phyloP scores from a whole-genome alignment of 2,113 vertebrate genomes.

The Ictalurus punctatus region DNA sequence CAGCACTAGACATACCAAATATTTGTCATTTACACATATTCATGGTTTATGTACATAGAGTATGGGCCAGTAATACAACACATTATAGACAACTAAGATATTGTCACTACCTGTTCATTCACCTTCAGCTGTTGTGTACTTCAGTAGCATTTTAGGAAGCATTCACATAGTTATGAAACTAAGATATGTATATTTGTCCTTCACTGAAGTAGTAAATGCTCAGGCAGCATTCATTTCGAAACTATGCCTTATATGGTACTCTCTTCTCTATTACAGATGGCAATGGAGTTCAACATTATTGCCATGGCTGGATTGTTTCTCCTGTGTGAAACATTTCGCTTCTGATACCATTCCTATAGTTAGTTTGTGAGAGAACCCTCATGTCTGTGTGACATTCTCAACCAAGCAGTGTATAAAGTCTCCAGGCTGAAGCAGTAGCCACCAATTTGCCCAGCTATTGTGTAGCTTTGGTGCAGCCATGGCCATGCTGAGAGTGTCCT shows the following conservation, averaged over 20 bases:
- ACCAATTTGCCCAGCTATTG: slow-evolving; percentile 38
- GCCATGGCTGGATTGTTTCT: slow-evolving; percentile 42
- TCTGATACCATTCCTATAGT: slow-evolving; percentile 64
- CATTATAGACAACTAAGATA: neutral
- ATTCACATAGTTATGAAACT: neutral
- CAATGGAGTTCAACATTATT: neutral
- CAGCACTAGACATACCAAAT: neutral
- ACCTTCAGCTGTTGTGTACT: neutral
- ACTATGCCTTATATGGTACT: neutral
- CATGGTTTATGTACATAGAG: neutral
- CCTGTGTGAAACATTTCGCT: slow-evolving; percentile 61
- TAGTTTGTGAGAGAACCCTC: slow-evolving; percentile 63
- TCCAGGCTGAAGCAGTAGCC: slow-evolving; percentile 13
- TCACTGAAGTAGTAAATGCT: neutral
- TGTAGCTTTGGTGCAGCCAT: slow-evolving; percentile 42
- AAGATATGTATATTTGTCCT: no score
- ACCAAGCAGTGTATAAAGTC: slow-evolving; percentile 60
- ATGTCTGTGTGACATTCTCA: slow-evolving; percentile 66
- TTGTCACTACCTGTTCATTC: neutral
- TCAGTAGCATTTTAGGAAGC: neutral
- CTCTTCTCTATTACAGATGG: slow-evolving; percentile 34
- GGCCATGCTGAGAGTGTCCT: slow-evolving; percentile 74
- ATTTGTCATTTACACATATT: neutral
- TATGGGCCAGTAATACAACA: neutral
- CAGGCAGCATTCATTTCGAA: neutral